Evolutionary conservation across 2,113 vertebrate genomes (phyloP).

Genomic region (Rhizomys pruinosus): DNA sequence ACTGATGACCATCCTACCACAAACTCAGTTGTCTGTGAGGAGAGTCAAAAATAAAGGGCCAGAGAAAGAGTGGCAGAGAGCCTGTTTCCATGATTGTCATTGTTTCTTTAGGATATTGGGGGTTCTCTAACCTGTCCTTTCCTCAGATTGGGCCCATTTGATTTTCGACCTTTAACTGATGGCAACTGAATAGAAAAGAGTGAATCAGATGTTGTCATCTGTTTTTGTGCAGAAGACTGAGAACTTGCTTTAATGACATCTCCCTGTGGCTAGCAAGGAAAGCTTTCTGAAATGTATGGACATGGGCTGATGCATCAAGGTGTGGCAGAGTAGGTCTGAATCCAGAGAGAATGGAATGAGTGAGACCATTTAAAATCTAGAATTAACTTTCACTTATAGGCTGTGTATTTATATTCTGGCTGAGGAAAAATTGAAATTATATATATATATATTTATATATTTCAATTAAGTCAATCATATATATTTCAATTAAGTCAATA

Average conservation of each 20-base stretch:
- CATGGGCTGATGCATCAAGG: background rate
- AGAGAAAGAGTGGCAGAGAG: background rate
- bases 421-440: no score
- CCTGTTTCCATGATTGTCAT: background rate
- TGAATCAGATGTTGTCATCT: background rate
- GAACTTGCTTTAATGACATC: background rate
- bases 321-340: background rate
- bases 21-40: slow-evolving; percentile 34
- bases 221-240: background rate
- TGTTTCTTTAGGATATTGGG: slow-evolving; percentile 26
- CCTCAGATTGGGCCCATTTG: slow-evolving; percentile 2
- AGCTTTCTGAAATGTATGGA: background rate
- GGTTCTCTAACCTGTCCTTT: slow-evolving; percentile 7
- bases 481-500: no score
- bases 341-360: background rate
- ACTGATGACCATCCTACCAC: slow-evolving; percentile 8
- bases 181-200: background rate
- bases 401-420: no score
- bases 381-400: background rate
- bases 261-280: background rate
- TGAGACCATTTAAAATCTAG: background rate
- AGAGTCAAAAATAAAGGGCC: slow-evolving; percentile 40
- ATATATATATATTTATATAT: no score
- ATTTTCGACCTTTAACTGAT: background rate
- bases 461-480: no score